A percentile compares a stretch with the other conserved stretches of the same genome.
Evolutionary conservation across 2,888 invertebrate genomes (phyloP).

Genomic region (Nasonia oneida): DNA sequence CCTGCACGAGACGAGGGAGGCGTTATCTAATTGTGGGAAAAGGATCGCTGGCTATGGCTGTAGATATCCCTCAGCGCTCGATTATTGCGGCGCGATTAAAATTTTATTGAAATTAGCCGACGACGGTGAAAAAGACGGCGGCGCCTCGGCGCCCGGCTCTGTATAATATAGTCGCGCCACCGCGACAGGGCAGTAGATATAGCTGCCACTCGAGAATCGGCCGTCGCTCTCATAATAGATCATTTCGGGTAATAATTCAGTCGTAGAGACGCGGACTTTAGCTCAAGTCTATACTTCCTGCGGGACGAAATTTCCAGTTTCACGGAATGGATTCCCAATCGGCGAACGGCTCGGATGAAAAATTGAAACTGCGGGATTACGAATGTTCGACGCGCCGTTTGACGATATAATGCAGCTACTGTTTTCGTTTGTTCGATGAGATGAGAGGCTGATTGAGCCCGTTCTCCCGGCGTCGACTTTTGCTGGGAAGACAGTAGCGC

Average conservation of each 20-base stretch:
- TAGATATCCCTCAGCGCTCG: neutral
- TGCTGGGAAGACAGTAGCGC: too few species aligned
- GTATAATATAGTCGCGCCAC: neutral
- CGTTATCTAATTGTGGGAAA: conserved; percentile 29
- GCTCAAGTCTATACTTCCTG: neutral
- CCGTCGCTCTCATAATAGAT: conserved; percentile 20
- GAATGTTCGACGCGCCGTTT: neutral
- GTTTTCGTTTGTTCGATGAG: neutral
- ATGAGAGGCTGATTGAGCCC: too few species aligned
- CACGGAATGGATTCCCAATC: neutral
- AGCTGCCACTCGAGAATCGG: neutral
- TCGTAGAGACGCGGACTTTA: neutral
- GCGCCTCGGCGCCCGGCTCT: neutral
- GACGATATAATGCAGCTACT: neutral
- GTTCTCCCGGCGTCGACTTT: too few species aligned
- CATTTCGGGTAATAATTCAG: conserved; percentile 30
- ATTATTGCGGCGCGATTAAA: conserved; percentile 46
- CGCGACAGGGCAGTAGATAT: neutral
- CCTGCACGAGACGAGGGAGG: neutral
- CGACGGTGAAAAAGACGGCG: neutral
- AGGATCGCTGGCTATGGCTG: neutral
- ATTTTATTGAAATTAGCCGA: conserved; percentile 46
- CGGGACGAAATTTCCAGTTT: neutral
- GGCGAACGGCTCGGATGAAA: neutral
- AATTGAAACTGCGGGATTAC: neutral